Evolutionary conservation across 1,140 invertebrate species (phyloP), one percentile per base, ranked within the genome.

Genomic region (Uloborus diversus): DNA sequence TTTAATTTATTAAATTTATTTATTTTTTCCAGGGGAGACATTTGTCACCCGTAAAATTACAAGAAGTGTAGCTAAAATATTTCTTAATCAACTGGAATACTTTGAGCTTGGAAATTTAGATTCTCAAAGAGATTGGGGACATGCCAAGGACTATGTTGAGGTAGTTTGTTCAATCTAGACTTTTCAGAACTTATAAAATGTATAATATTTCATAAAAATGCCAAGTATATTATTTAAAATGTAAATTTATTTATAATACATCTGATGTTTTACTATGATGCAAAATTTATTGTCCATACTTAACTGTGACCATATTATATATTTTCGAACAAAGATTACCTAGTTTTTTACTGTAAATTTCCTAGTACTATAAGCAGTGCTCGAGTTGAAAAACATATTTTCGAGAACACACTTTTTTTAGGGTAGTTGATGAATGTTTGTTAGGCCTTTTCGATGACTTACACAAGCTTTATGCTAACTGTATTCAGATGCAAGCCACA

Each of bases 11-110:
- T 1, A 57, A 1, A 57, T 57, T 20, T 57, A 11, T 5, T 5
- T 62, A 33, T 59, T 53, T 73, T 73, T 81, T 84, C 32, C 82
- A 90, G 89, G 90, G 82, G 97, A 99, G 88, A 99, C 95, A 84
- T 99, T 99, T 90, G 98, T 99, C 0, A 99, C 98, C 0, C 90
- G 98, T 81, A 99, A 99, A 89, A 98, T 99, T 79, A 99, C 98
- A 0, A 90, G 98, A 51, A 95, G 94, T 35, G 97, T 99, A 23
- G 96, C 98, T 7, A 99, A 99, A 88, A 99, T 99, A 83, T 89
- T 91, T 68, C 88, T 98, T 2, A 95, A 96, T 7, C 91, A 96
- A 78, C 91, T 96, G 85, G 92, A 98, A 81, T 90, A 88, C 75
- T 88, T 99, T 61, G 94, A 99, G 87, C 88, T 99, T 33, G 98